phyloP scores from a whole-genome alignment of 1,140 invertebrate species.

The Bombus consobrinus region DNA sequence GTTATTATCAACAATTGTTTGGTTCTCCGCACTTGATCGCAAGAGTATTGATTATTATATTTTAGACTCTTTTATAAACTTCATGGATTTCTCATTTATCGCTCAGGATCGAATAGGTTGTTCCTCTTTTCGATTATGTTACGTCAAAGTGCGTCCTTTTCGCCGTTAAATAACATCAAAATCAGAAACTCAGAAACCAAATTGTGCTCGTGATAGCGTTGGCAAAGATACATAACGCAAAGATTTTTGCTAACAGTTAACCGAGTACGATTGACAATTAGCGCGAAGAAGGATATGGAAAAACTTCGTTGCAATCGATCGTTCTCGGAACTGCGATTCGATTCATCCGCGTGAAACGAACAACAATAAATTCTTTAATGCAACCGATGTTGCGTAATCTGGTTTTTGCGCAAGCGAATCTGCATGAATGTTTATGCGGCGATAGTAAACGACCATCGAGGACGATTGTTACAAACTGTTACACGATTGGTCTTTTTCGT shows the following conservation, averaged over 20 bases:
- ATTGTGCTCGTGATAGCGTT: too few relatives aligned
- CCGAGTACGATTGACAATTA: background rate
- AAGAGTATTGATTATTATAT: too few relatives aligned
- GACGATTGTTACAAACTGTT: background rate
- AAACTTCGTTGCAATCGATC: background rate
- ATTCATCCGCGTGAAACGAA: background rate
- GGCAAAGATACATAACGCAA: too few relatives aligned
- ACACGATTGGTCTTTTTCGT: background rate
- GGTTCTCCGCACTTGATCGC: too few relatives aligned
- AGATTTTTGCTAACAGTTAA: too few relatives aligned
- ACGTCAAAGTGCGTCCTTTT: background rate
- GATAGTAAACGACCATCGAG: constrained; percentile 6
- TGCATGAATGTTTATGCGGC: constrained; percentile 24
- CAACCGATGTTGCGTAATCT: constrained; percentile 21
- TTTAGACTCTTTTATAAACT: too few relatives aligned
- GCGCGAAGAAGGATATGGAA: background rate
- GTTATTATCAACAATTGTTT: too few relatives aligned
- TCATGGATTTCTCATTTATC: too few relatives aligned
- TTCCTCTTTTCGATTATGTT: too few relatives aligned
- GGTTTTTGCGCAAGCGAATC: constrained; percentile 1
- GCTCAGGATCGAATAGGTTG: too few relatives aligned
- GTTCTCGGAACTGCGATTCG: background rate
- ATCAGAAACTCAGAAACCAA: background rate
- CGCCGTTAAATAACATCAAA: too few relatives aligned
- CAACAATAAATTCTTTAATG: constrained; percentile 28